Evolutionary conservation across 2,113 vertebrate species (phyloP).

Genomic region (Caranx melampygus): DNA sequence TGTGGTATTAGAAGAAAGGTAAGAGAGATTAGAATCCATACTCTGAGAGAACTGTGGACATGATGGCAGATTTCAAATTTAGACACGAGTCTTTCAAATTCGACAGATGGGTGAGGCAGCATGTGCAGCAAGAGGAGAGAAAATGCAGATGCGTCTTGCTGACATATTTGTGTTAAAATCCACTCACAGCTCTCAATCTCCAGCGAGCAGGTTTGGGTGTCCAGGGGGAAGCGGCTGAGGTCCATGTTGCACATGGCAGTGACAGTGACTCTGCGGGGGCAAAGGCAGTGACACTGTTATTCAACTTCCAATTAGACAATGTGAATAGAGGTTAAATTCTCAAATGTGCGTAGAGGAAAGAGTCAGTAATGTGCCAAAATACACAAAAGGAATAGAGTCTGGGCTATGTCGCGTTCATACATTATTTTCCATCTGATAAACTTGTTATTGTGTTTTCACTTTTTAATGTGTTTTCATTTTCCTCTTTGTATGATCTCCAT

Average conservation of each 20-base stretch:
- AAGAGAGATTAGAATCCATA: background rate
- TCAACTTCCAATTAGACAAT: background rate
- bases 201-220: slow-evolving; percentile 96
- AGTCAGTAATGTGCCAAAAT: background rate
- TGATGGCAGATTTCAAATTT: background rate
- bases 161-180: background rate
- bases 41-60: background rate
- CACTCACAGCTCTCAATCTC: slow-evolving; percentile 99
- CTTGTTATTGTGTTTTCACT: too few species aligned
- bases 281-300: slow-evolving; percentile 33
- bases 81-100: background rate
- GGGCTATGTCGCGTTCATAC: background rate
- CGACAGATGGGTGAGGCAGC: too few species aligned
- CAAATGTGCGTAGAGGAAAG: background rate
- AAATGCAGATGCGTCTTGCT: background rate
- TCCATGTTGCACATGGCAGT: slow-evolving; percentile 99
- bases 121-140: background rate
- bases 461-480: background rate
- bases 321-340: background rate
- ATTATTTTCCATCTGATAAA: too few species aligned
- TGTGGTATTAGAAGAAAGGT: background rate
- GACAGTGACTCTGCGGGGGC: slow-evolving; percentile 91
- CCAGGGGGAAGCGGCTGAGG: slow-evolving; percentile 96
- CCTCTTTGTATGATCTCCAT: background rate
- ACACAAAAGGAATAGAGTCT: background rate